Conservation (phyloP, 1,140 invertebrate genomes). For the Eulimnadia texana region DNA sequence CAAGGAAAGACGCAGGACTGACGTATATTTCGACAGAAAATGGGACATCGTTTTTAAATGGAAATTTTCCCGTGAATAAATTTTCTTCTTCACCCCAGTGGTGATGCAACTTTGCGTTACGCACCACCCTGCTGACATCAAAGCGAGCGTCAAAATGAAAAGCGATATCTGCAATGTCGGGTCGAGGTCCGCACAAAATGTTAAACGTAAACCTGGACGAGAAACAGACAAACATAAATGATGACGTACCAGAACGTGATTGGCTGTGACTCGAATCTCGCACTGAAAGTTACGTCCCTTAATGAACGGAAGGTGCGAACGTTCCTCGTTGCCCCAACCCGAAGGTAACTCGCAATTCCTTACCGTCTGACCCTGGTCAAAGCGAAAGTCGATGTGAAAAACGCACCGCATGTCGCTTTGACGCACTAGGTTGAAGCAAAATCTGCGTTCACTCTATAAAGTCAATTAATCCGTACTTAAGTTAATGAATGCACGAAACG, state of each 20-base stretch:
- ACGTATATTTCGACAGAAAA: conserved; percentile 1
- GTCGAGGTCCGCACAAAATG: conserved; percentile 1
- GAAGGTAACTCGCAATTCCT: neutral
- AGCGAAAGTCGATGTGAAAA: neutral
- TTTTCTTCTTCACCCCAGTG: conserved; percentile 5
- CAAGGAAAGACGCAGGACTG: neutral
- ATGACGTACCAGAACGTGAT: neutral
- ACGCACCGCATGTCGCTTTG: neutral
- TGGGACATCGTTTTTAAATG: neutral
- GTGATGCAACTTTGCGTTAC: neutral
- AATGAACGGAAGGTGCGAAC: neutral
- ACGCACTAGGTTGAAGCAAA: neutral
- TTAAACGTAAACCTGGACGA: conserved; percentile 3
- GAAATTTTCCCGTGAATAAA: neutral
- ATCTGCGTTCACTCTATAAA: neutral
- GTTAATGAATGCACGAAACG: neutral
- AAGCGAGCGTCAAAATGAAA: conserved; percentile 1
- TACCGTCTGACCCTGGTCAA: conserved; percentile 2
- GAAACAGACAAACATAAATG: neutral
- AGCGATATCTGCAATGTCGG: neutral
- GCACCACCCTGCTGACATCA: neutral
- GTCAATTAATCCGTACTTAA: neutral
- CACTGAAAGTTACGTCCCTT: neutral
- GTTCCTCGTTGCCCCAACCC: neutral
- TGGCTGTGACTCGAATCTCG: neutral